Evolutionary conservation across 1,140 invertebrate species (phyloP), one percentile per base, ranked within the genome.

Genomic region (Neelides sp.): DNA sequence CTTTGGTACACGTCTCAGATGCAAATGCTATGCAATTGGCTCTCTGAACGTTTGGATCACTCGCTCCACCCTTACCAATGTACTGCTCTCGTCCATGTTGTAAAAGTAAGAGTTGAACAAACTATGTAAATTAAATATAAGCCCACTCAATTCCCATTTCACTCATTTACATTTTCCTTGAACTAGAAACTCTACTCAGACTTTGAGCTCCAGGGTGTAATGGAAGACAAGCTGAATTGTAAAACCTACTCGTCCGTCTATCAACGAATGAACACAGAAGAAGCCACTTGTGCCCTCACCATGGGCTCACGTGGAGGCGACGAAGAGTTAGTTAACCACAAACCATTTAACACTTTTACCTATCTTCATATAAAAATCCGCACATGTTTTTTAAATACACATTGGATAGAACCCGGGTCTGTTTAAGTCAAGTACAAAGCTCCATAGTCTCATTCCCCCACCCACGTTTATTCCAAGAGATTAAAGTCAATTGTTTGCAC

Each of bases 201-300:
- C 69, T 98, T 98, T 72, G 94, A 98, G 71, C 76, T 98, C 46
- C 94, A 98, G 75, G 94, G 95, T 52, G 91, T 98, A 17, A 88
- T 92, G 67, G 94, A 98, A 64, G 92, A 98, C 66, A 90, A 91
- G 69, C 71, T 99, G n/a, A 94, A 96, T 72, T 90, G 85, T 37
- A 95, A 95, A 75, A 82, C 81, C 62, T 98, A 98, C 76, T 87
- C 95, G 71, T 84, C 80, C 40, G 84, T 98, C 61, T 82, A 81
- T 48, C 82, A 83, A 61, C 77, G 95, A 61, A 87, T 99, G 80
- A 85, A 94, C 69, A 90, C 95, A 13, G 92, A 96, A 71, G 91
- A 96, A 73, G 90, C 91, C 40, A 91, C 88, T 37, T 91, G 87
- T 75, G 84, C 85, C 55, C 73, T 92, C 57, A 79, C 84, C 28